These are phyloP conservation scores for Dolichallabes microphthalmus DNA, from an alignment of 2,113 vertebrate species.

Conservation along the genomic window DNA sequence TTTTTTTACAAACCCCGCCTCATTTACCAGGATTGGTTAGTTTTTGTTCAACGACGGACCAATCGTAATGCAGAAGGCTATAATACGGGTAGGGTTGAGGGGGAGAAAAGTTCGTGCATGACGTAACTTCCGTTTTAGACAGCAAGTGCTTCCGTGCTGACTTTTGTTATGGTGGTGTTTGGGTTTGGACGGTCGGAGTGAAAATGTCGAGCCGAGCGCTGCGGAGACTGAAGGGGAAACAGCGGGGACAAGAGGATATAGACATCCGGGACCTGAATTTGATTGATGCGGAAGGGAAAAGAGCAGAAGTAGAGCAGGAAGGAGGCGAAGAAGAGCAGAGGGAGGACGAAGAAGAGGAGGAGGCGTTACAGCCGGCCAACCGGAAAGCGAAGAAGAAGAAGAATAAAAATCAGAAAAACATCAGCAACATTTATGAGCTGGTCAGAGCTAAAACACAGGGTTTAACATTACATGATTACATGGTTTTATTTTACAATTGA, in stretches of 20 bases:
- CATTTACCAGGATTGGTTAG: neutral
- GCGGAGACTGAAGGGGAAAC: slow-evolving; percentile 83
- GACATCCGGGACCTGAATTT: slow-evolving; percentile 64
- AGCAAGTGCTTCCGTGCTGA: slow-evolving; percentile 9
- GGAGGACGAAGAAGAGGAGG: slow-evolving; percentile 33
- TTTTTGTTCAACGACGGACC: neutral
- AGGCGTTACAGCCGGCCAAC: slow-evolving; percentile 39
- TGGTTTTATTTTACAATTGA: neutral
- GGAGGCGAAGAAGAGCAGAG: slow-evolving; percentile 52
- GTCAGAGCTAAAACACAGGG: slow-evolving; percentile 53
- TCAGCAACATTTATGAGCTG: slow-evolving; percentile 84
- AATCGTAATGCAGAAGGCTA: neutral
- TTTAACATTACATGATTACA: neutral
- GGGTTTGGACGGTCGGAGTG: neutral
- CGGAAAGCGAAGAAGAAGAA: slow-evolving; percentile 71
- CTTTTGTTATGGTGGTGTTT: neutral
- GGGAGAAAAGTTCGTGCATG: no score
- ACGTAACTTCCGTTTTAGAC: slow-evolving; percentile 27
- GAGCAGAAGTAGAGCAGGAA: slow-evolving; percentile 56
- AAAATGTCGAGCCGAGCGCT: slow-evolving; percentile 87
- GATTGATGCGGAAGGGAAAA: slow-evolving; percentile 57
- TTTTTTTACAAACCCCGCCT: neutral
- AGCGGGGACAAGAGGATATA: slow-evolving; percentile 84
- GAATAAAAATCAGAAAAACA: slow-evolving; percentile 70
- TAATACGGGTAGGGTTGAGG: neutral